Base-by-base conservation (phyloP, 2,113 vertebrate genomes). In the Bostrychus sinensis region DNA sequence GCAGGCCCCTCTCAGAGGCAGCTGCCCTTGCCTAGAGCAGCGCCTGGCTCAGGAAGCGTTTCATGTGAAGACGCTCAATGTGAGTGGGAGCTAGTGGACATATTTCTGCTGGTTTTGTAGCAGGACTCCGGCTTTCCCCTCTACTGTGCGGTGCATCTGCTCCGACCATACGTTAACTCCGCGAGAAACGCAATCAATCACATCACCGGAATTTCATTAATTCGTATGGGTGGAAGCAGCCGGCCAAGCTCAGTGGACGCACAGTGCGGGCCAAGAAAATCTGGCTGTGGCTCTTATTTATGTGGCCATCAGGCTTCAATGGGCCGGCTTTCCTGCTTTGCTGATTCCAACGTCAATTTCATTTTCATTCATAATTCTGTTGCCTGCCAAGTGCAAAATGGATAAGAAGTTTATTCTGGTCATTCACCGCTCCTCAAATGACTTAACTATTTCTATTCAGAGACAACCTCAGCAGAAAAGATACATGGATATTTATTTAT, bases 361-460 rank as follows among this genome's bases (percentile, higher is more conserved):
- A 72, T 77, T 86, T 80, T 71, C 67, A 82, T 82, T 80, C 76
- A 76, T 69, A 54, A 77, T 72, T 48, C 37, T 13, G 72, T 54
- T 7, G 30, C 16, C 56, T 80, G 82, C 76, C 80, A 86, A 79
- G 61, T 42, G 38, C 16, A 67, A 66, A 75, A 72, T 41, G 26
- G 5, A 81, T 57, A 75, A 60, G 48, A 71, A 72, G 51, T 82
- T 81, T 70, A 73, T 74, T 80, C 50, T 48, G 32, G 39, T 61
- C 25, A 60, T 46, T 84, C 55, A 55, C 51, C 0, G 13, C 26
- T 20, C 7, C 16, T 28, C 43, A 56, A 54, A 61, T 56, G 16
- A 54, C 41, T 62, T 10, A 34, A 46, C 14, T n/a, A 41, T n/a
- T 66, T 48, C 12, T 54, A 42, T 62, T 58, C 28, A 56, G 25